Conservation (phyloP, 1,140 invertebrate genomes). For the Trachymyrmex cornetzi region DNA sequence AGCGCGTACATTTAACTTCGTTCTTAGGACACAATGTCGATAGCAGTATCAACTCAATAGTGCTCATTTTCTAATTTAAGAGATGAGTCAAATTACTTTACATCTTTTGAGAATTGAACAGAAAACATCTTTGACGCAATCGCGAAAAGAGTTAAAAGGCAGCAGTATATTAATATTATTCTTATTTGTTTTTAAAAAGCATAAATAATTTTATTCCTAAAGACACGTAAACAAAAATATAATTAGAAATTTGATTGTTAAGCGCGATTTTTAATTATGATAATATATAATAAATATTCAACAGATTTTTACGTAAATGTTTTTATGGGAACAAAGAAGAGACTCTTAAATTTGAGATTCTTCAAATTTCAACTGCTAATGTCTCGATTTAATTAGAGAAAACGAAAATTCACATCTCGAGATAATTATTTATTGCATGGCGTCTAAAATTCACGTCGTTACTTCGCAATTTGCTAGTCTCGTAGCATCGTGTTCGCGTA, state of each 20-base stretch:
- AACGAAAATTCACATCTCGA: neutral
- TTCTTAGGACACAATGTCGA: neutral
- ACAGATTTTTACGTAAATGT: neutral
- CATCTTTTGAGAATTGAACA: neutral
- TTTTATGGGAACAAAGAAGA: neutral
- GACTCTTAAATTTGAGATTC: neutral
- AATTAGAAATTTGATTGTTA: neutral
- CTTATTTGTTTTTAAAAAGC: neutral
- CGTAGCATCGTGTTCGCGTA: neutral
- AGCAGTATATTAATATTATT: neutral
- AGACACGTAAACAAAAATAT: neutral
- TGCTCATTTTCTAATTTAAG: neutral
- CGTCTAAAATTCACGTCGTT: neutral
- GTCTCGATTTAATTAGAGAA: neutral
- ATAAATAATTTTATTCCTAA: neutral
- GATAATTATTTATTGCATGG: neutral
- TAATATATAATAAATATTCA: neutral
- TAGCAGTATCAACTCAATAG: neutral
- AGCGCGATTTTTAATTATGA: neutral
- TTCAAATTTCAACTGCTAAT: neutral
- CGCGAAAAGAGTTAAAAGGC: neutral
- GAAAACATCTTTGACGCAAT: neutral
- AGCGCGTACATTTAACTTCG: conserved; percentile 19
- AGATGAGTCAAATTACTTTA: neutral
- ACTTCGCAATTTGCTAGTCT: conserved; percentile 1